Evolutionary conservation across 2,888 invertebrate species (phyloP), one percentile per base, ranked within the genome.

Genomic region (Epirrhoe tristata): DNA sequence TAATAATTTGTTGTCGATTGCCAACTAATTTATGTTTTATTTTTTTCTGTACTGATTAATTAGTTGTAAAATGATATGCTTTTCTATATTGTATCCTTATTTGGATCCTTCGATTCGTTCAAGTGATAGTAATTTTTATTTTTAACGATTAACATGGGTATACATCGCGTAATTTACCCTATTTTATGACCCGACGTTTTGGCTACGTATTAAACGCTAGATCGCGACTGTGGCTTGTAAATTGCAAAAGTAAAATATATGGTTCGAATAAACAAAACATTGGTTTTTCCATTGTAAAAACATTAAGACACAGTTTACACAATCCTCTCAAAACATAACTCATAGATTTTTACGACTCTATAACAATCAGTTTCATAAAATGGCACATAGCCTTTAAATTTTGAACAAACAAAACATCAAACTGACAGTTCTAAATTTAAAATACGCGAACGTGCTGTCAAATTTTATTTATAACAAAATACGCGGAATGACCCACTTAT

Each of bases 1-100:
- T 81, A 80, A 85, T 85, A 85, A 87, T 88, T 88, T 88, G 85
- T 85, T 83, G 83, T 77, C 74, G 76, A 83, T 82, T 79, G 79
- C 70, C 69, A 77, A 75, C 82, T 80, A 81, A 83, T 83, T 83
- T 85, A 79, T 78, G 71, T 67, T 63, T 54, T 67, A 59, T 63
- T 71, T 70, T 71, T 70, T 63, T 48, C 56, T 64, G 58, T 57
- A 67, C 55, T 70, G 61, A 67, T 66, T 72, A 57, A 63, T 72
- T 61, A 52, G 12, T 59, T 67, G 64, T 70, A 64, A 62, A 63
- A 52, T 68, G 68, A 65, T 60, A 70, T 62, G 57, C 59, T 62
- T 52, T 59, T 68, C 58, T 62, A 61, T 69, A 64, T 50, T 5
- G 32, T 67, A 50, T 67, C 65, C 66, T 56, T 61, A 62, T 62